Percentiles rank a stretch among this genome's conserved stretches.
These are phyloP conservation scores for Calameuta pallipes DNA, from an alignment of 2,888 invertebrate genomes.

Conservation along the genomic window DNA sequence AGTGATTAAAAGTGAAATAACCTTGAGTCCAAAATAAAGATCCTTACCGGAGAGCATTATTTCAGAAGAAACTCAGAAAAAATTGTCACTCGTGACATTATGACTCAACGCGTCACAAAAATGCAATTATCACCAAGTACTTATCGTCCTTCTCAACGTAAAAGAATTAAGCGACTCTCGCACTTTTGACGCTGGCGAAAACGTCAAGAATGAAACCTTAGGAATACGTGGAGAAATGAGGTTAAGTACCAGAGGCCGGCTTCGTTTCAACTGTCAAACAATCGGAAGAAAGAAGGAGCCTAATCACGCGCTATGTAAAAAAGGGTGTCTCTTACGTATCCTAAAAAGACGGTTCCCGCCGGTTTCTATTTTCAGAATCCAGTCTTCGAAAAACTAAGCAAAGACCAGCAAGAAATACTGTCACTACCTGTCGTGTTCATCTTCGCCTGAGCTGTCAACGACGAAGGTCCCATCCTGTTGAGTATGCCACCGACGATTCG, in stretches of 20 bases:
- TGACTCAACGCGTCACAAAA: not conserved
- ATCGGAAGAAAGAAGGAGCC: not conserved
- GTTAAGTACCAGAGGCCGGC: not conserved
- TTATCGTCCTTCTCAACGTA: not conserved
- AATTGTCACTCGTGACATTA: not conserved
- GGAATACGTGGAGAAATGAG: not conserved
- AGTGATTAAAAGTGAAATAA: not conserved
- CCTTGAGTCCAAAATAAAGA: not conserved
- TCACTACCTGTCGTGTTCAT: constrained; percentile 19
- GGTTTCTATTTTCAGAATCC: not conserved
- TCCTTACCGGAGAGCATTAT: not conserved
- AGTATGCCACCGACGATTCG: constrained; percentile 23
- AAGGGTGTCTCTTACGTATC: not conserved
- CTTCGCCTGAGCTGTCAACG: constrained; percentile 15
- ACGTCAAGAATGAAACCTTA: not conserved
- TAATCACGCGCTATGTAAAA: not conserved
- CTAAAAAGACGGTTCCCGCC: not conserved
- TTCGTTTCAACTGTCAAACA: not conserved
- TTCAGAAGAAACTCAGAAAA: not conserved
- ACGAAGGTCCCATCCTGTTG: constrained; percentile 23
- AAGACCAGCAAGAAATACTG: constrained; percentile 1
- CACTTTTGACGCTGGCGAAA: not conserved
- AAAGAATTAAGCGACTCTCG: not conserved
- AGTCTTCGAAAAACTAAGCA: not conserved
- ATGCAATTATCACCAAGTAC: not conserved